Evolutionary conservation across 2,797 vertebrate genomes (phyloP).

Genomic region (Uromys caudimaculatus): DNA sequence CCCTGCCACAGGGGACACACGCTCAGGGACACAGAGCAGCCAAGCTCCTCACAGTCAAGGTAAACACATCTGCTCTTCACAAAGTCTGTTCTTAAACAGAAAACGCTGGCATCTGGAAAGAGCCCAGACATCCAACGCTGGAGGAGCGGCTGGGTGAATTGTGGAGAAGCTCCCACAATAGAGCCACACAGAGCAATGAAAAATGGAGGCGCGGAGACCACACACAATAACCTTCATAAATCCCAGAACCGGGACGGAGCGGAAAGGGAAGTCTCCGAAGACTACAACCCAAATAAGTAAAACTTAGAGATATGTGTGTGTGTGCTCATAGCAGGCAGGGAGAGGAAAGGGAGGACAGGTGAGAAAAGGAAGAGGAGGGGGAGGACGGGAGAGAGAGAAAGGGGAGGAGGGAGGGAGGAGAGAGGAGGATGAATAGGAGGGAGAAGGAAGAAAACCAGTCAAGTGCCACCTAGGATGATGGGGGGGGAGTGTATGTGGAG

Average conservation of each 20-base stretch:
- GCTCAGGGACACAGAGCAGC: not conserved
- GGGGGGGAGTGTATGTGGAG: not conserved
- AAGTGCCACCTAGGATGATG: not conserved
- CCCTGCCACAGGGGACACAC: not conserved
- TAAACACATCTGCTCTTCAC: not conserved
- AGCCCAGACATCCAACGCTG: not conserved
- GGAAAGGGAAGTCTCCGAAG: constrained; percentile 1
- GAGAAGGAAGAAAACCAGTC: too few species aligned
- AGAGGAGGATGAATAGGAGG: too few species aligned
- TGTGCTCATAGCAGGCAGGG: not conserved
- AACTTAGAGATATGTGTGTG: rapidly evolving
- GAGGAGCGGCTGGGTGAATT: constrained; percentile 26
- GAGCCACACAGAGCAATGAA: not conserved
- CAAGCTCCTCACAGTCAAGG: not conserved
- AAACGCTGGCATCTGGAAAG: not conserved
- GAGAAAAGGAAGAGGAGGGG: too few species aligned
- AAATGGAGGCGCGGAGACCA: not conserved
- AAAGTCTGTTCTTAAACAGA: constrained; percentile 14
- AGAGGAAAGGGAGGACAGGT: too few species aligned
- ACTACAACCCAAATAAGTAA: not conserved
- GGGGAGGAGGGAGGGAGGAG: rapidly evolving
- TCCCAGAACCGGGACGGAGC: not conserved
- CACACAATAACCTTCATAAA: constrained; percentile 28
- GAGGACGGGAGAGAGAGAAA: too few species aligned
- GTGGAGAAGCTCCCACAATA: not conserved